These are phyloP conservation scores for Callaeas wilsoni DNA, from an alignment of 2,113 vertebrate genomes.

Conservation along the genomic window DNA sequence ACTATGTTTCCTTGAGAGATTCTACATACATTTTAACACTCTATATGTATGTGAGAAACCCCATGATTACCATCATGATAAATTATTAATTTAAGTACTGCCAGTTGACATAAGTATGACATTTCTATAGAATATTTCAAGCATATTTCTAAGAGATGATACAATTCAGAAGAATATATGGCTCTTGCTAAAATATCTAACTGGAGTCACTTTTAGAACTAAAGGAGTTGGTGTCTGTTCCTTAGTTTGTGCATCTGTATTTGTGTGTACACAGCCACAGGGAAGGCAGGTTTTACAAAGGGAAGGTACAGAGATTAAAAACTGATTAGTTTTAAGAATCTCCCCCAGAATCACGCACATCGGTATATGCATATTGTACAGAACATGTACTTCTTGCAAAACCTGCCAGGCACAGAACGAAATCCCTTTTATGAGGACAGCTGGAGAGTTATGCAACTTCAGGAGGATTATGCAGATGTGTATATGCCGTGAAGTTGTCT, in stretches of 20 bases:
- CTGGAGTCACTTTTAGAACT: not conserved
- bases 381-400: constrained; percentile 6
- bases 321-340: not conserved
- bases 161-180: not conserved
- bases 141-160: not conserved
- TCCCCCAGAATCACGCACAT: not conserved
- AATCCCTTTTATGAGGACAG: constrained; percentile 63
- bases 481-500: constrained; percentile 52
- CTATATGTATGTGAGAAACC: not conserved
- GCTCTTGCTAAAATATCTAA: not conserved
- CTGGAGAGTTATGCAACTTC: constrained; percentile 70
- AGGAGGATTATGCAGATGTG: constrained; percentile 62
- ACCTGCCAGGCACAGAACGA: constrained; percentile 56
- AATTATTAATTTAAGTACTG: not conserved
- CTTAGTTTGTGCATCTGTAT: not conserved
- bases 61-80: not conserved
- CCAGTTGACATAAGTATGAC: not conserved
- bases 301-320: constrained; percentile 7
- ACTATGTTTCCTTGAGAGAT: not conserved
- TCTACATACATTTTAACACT: not conserved
- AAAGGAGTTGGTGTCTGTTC: not conserved
- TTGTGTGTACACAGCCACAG: not conserved
- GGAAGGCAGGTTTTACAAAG: not conserved
- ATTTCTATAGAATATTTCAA: not conserved
- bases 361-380: not conserved